These are phyloP conservation scores for Poecilia wingei DNA, from an alignment of 2,797 vertebrate genomes.

Conservation along the genomic window DNA sequence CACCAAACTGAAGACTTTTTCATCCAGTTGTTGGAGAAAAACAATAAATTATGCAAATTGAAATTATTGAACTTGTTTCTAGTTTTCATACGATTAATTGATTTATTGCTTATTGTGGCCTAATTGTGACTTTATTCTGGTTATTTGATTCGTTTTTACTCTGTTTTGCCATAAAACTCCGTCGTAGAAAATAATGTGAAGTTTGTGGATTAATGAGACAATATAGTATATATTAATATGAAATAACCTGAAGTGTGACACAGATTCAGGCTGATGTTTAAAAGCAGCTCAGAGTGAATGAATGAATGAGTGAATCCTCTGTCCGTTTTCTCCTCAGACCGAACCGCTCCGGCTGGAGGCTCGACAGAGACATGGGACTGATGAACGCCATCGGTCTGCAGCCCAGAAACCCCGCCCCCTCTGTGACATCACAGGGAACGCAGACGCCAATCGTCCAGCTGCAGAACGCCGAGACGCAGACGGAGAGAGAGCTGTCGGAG, in stretches of 20 bases:
- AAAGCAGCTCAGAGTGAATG: no score
- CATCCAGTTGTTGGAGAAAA: no score
- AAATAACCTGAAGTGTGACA: background rate
- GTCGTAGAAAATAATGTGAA: background rate
- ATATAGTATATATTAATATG: background rate
- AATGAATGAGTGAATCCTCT: background rate
- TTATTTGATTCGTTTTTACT: no score
- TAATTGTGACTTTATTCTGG: no score
- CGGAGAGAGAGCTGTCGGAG: slow-evolving; percentile 90
- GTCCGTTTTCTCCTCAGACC: slow-evolving; percentile 72
- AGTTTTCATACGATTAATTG: no score
- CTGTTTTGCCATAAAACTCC: no score
- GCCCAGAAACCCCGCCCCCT: slow-evolving; percentile 92
- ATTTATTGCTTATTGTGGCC: no score
- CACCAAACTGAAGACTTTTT: no score
- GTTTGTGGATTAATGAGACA: background rate
- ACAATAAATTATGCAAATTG: no score
- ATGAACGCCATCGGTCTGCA: slow-evolving; percentile 99
- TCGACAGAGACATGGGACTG: slow-evolving; percentile 96
- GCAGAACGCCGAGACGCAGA: slow-evolving; percentile 97
- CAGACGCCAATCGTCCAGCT: slow-evolving; percentile 94
- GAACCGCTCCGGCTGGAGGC: slow-evolving; percentile 91
- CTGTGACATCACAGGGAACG: slow-evolving; percentile 97
- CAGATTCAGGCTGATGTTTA: background rate
- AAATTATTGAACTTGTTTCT: no score